Percentiles rank a stretch among this genome's conserved stretches.
phyloP scores from a whole-genome alignment of 1,140 invertebrate species.

The Bombus ignitus region DNA sequence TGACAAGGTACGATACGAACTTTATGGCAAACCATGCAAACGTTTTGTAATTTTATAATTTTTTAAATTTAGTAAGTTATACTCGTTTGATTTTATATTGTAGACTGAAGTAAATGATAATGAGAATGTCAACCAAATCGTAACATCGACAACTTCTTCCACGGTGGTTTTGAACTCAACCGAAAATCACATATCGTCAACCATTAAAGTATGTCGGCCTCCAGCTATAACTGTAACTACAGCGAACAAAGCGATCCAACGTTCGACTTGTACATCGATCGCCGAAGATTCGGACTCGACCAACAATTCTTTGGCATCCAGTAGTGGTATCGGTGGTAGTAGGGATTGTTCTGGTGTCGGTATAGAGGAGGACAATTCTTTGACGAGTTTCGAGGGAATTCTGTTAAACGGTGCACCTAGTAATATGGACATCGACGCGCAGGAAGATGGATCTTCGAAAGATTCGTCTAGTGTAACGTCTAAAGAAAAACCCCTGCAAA shows the following conservation, averaged over 20 bases:
- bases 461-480: constrained; percentile 80
- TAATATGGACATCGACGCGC: constrained; percentile 83
- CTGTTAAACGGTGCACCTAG: constrained; percentile 84
- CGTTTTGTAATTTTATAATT: background rate
- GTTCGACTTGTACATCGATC: constrained; percentile 75
- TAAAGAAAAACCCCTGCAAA: constrained; percentile 81
- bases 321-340: constrained; percentile 83
- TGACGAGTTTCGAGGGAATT: constrained; percentile 86
- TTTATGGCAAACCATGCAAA: background rate
- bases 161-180: constrained; percentile 68
- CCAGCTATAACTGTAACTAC: constrained; percentile 76
- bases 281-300: constrained; percentile 85
- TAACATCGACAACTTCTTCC: constrained; percentile 62
- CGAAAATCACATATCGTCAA: constrained; percentile 77
- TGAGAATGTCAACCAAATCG: constrained; percentile 70
- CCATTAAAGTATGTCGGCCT: constrained; percentile 73
- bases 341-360: constrained; percentile 80
- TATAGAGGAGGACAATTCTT: constrained; percentile 85
- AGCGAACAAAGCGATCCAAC: constrained; percentile 71
- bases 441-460: constrained; percentile 84
- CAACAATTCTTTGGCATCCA: constrained; percentile 84
- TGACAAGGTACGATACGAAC: constrained; percentile 75
- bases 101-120: constrained; percentile 79
- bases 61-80: background rate
- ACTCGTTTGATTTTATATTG: constrained; percentile 29